Evolutionary conservation across 2,797 vertebrate genomes (phyloP).

Genomic region (Hephaestus fuliginosus): DNA sequence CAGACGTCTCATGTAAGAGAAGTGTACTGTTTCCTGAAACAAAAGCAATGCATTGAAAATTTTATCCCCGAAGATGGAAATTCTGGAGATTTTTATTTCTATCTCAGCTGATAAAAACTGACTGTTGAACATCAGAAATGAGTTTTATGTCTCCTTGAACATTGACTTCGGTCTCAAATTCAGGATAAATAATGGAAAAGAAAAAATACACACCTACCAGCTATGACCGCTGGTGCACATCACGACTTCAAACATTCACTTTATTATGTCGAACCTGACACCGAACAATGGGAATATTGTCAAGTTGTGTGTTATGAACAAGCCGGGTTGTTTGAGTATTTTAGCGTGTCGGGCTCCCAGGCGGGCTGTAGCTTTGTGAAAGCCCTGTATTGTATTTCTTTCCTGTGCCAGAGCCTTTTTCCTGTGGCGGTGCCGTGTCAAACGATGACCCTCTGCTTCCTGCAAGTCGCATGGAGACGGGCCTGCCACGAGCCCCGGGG

Average conservation of each 20-base stretch:
- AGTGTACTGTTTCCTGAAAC: not conserved
- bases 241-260: slow-evolving; percentile 68
- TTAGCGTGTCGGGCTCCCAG: slow-evolving; percentile 76
- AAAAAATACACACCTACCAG: slow-evolving; percentile 31
- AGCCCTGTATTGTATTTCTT: slow-evolving; percentile 93
- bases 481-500: slow-evolving; percentile 89
- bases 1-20: slow-evolving; percentile 36
- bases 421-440: slow-evolving; percentile 89
- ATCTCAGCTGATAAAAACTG: not conserved
- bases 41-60: slow-evolving; percentile 6
- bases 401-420: slow-evolving; percentile 92
- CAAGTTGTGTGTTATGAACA: slow-evolving; percentile 71
- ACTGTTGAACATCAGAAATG: not conserved
- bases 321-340: slow-evolving; percentile 81
- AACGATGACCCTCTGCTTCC: slow-evolving; percentile 91
- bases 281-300: slow-evolving; percentile 79
- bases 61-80: not conserved
- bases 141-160: not conserved
- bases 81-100: not conserved
- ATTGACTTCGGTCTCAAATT: slow-evolving; percentile 21
- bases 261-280: slow-evolving; percentile 65
- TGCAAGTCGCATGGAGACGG: slow-evolving; percentile 88
- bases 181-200: slow-evolving; percentile 26
- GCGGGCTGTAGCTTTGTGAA: slow-evolving; percentile 80
- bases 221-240: slow-evolving; percentile 41